Evolutionary conservation across 2,797 vertebrate species (phyloP), one percentile per base, ranked within the genome.

Genomic region (Synaphobranchus kaupii): DNA sequence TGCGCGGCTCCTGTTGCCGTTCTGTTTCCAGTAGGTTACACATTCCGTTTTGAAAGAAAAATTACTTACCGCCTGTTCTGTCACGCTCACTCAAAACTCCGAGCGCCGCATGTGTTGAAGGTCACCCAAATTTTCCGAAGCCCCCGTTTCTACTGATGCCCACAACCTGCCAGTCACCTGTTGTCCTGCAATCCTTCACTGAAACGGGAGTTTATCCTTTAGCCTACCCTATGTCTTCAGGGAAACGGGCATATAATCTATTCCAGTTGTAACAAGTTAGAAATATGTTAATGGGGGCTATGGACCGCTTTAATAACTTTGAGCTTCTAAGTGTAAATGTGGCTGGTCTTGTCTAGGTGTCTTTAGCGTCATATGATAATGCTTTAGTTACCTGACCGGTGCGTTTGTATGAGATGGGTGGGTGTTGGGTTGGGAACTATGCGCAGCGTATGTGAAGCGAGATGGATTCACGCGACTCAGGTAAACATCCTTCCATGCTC

Each of bases 101-200:
- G 71, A 85, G 84, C 89, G 80, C 88, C 78, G 83, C 60, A 34
- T 44, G 48, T 86, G 68, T 71, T 48, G 54, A 83, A 34, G 50
- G 78, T 47, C 58, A 83, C 28, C 60, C 10, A 31, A 52, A 80
- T 78, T 5, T 52, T 22, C 83, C 44, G 10, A 47, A 71, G 34
- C 84, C 34, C 50, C 54, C 90, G 87, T 87, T 86, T 81, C 83
- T 15, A 86, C 85, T 71, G 82, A 85, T 89, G 73, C 88, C 86
- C 86, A 50, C 80, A 34, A 89, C 89, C 91, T 90, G 91, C 91
- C 92, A 89, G 7, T 92, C 90, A 93, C 88, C 91, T 90, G 90
- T 82, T 81, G 83, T 28, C 66, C 28, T 8, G 31, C 17, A 63
- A 34, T 84, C 28, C 73, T 87, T 87, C 66, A 90, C 89, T 92